Evolutionary conservation across 2,113 vertebrate species (phyloP).

Genomic region (Gadus macrocephalus): DNA sequence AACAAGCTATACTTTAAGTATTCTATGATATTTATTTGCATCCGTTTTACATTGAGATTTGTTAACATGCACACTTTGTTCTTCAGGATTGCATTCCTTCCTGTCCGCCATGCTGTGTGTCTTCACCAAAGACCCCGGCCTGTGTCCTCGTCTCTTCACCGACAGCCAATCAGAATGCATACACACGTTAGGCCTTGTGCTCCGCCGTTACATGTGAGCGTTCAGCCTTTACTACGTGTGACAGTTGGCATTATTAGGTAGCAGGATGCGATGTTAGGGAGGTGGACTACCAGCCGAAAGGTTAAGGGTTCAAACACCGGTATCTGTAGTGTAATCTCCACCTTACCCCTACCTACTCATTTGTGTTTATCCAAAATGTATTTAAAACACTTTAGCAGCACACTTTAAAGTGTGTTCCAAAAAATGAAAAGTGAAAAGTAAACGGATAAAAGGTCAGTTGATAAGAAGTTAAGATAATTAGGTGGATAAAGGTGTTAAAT

Average conservation of each 20-base stretch:
- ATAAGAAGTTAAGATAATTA: too few relatives aligned
- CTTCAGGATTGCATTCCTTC: slow-evolving; percentile 61
- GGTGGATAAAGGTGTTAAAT: neutral
- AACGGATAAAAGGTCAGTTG: too few relatives aligned
- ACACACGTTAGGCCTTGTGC: slow-evolving; percentile 52
- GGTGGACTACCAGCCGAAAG: too few relatives aligned
- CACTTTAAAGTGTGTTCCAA: neutral
- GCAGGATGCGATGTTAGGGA: too few relatives aligned
- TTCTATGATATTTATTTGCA: too few relatives aligned
- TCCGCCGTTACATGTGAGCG: slow-evolving; percentile 60
- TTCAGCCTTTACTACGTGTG: too few relatives aligned
- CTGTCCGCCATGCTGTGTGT: slow-evolving; percentile 51
- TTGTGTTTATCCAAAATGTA: too few relatives aligned
- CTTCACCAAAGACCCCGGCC: slow-evolving; percentile 59
- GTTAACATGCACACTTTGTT: slow-evolving; percentile 1
- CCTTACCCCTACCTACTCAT: neutral
- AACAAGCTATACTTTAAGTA: neutral
- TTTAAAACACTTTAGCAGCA: neutral
- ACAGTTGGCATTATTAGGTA: too few relatives aligned
- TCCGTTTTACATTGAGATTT: too few relatives aligned
- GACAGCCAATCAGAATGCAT: slow-evolving; percentile 48
- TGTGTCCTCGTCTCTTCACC: slow-evolving; percentile 58
- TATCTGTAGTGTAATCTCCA: neutral
- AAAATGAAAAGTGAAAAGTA: too few relatives aligned
- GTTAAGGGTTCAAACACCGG: too few relatives aligned